Base-by-base conservation (phyloP, 2,888 invertebrate species). In the Pinctada fucata region DNA sequence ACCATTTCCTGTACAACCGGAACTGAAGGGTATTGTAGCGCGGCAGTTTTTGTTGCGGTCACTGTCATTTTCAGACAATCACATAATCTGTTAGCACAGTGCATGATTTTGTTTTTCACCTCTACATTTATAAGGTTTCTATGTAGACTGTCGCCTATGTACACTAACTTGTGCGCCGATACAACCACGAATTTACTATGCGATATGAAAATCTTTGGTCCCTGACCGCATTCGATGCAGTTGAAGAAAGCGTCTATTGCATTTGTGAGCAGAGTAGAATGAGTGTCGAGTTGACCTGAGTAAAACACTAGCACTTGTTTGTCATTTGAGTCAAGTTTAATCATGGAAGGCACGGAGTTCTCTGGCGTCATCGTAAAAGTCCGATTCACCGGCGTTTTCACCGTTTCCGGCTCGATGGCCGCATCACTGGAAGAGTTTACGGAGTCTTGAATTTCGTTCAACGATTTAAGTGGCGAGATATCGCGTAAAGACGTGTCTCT, bases 121-220 rank as follows among this genome's bases (percentile, higher is more conserved):
- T 96, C 95, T 76, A 95, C 94, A 88, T 96, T 95, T 50, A 95
- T 94, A 67, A 97, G 95, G 92, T 97, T 97, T 88, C 97, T 95
- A 92, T 97, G 96, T 50, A 98, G 96, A 72, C 96, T 97, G 93
- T 99, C 98, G 73, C 98, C 98, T 81, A 98, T 97, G 91, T 97
- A 96, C 45, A 99, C 97, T 90, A 99, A 94, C 92, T 97, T 96
- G 91, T 98, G 98, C 49, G 97, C 98, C 91, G 97, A 97, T 72
- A 99, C 94, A 58, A 98, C 97, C 8, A 99, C 97, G 93, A 97
- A 97, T 93, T 98, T 98, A 75, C 97, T 97, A 91, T 97, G 97
- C 13, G 97, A 97, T 74, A 98, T 95, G 93, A 98, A 98, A 73
- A 93, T 96, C 93, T 97, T 97, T 0, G 99, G 98, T 64, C 97